Base-by-base conservation (phyloP, 2,113 vertebrate species). In the Ardeotis arabs region DNA sequence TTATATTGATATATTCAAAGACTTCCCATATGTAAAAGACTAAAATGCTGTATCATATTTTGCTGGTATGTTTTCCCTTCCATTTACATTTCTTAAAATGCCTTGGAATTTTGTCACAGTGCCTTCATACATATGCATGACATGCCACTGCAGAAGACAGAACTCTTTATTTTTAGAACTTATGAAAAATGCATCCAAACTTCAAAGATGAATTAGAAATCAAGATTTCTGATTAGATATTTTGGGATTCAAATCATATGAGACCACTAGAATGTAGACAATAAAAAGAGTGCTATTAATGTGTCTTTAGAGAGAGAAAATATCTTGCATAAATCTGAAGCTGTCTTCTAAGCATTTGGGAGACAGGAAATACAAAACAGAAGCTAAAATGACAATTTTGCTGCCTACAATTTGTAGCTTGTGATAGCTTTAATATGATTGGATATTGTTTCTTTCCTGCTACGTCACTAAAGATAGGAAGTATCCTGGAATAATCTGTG, bases 131-230 rank as follows among this genome's bases (percentile, higher is more conserved):
- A 96, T 97, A 97, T 95, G 95, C 86, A 96, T 96, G 94, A 93
- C 39, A 80, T 97, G 73, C 58, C 74, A 89, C 94, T 96, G 96
- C 95, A 96, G 96, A 97, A 97, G 97, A 96, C 90, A 97, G 96
- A 89, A 91, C 82, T 97, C 96, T 91, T 93, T 96, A 96, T 96
- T 97, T 97, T 98, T 98, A 97, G 91, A 89, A 93, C 96, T 97
- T 97, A 98, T 98, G 98, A 98, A 98, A 98, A 98, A 98, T 98
- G 98, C 95, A 98, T 98, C 97, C 89, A 93, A 96, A 96, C 97
- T 97, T 97, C 97, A 98, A 98, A 98, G 94, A 97, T 96, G 84
- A 97, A 97, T 98, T 97, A 97, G 94, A 97, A 97, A 97, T 96
- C 94, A 96, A 95, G 96, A 92, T 96, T 97, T 98, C 85, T 97